Percentiles rank a stretch among this genome's conserved stretches.
phyloP scores from a whole-genome alignment of 2,888 invertebrate species.

The Lysandra bellargus region DNA sequence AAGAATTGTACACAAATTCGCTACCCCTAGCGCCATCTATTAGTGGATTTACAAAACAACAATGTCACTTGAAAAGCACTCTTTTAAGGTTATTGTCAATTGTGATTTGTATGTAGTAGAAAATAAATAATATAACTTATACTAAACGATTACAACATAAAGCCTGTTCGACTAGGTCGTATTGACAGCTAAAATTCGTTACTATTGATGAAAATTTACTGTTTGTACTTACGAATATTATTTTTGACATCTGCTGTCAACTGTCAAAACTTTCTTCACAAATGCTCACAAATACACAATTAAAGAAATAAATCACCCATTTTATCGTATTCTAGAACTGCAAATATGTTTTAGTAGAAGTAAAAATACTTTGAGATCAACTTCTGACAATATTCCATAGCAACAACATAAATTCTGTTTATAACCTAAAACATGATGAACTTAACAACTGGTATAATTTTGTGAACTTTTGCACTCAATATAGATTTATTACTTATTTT shows the following conservation, averaged over 20 bases:
- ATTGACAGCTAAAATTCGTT: not conserved
- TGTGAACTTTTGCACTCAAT: not conserved
- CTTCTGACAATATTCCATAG: conserved; percentile 72
- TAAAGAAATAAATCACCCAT: conserved; percentile 50
- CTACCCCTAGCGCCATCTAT: conserved; percentile 58
- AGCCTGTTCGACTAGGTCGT: not conserved
- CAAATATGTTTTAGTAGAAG: conserved; percentile 46
- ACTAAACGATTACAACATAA: not conserved
- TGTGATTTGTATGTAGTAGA: not conserved
- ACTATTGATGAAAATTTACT: not conserved
- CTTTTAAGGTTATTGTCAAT: not conserved
- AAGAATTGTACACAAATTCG: conserved; percentile 32
- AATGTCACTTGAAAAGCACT: not conserved
- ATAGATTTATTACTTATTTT: not conserved
- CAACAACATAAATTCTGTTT: conserved; percentile 45
- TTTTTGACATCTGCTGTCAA: conserved; percentile 61
- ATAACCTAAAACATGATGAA: conserved; percentile 57
- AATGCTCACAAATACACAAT: conserved; percentile 71
- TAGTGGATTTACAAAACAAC: conserved; percentile 28
- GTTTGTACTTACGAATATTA: conserved; percentile 33
- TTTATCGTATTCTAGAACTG: conserved; percentile 40
- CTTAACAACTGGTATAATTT: conserved; percentile 21
- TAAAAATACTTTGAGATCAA: conserved; percentile 53
- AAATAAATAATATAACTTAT: not conserved
- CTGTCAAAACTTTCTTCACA: conserved; percentile 76